Evolutionary conservation across 2,888 invertebrate species (phyloP).

Genomic region (Phyllotreta cruciferae): DNA sequence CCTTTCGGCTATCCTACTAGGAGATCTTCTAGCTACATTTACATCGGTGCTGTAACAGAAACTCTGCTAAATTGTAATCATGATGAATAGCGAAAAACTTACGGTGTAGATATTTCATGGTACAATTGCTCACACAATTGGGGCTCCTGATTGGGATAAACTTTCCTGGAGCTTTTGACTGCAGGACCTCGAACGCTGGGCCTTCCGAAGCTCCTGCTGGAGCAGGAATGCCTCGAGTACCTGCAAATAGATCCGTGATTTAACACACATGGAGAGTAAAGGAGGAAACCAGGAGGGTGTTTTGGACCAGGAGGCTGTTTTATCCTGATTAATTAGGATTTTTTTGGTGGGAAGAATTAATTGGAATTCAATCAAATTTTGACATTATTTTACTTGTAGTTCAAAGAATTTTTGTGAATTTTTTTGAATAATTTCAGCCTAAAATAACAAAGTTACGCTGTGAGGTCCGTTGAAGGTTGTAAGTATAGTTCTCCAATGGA

Average conservation of each 20-base stretch:
- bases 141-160: conserved; percentile 46
- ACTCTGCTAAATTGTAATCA: conserved; percentile 34
- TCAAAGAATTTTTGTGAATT: no score
- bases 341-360: no score
- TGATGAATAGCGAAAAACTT: conserved; percentile 31
- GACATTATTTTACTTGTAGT: no score
- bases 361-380: no score
- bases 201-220: conserved; percentile 43
- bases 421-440: no score
- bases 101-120: conserved; percentile 51
- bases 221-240: conserved; percentile 43
- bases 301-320: no score
- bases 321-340: no score
- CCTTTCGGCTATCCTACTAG: conserved; percentile 49
- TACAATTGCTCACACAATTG: conserved; percentile 47
- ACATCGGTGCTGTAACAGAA: no score
- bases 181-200: conserved; percentile 36
- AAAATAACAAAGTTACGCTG: no score
- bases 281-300: no score
- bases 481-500: no score
- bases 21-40: conserved; percentile 38
- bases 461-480: no score
- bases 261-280: neutral
- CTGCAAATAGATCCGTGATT: conserved; percentile 18
- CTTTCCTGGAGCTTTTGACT: conserved; percentile 44